Evolutionary conservation across 2,888 invertebrate species (phyloP).

Genomic region (Imbricaverruca yamaguchii): DNA sequence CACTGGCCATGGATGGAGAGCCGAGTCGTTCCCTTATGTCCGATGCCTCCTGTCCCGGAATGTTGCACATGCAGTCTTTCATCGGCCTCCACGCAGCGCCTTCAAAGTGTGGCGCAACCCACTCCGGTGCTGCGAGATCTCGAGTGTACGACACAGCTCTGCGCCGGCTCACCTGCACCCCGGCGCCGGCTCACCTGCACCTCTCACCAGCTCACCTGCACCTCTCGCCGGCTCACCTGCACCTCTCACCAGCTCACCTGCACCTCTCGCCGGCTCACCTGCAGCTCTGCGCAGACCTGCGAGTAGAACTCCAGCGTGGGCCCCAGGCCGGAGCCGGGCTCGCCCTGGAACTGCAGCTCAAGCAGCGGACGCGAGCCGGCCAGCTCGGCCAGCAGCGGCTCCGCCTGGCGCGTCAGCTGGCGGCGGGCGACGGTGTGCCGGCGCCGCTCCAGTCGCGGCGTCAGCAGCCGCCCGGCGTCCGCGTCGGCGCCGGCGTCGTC

Average conservation of each 20-base stretch:
- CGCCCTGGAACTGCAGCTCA: slow-evolving; percentile 67
- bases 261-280: too few species aligned
- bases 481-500: slow-evolving; percentile 56
- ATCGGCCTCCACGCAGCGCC: too few species aligned
- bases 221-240: too few species aligned
- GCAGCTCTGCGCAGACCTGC: slow-evolving; percentile 85
- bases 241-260: too few species aligned
- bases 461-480: slow-evolving; percentile 69
- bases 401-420: slow-evolving; percentile 51
- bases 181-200: slow-evolving; percentile 54
- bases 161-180: slow-evolving; percentile 59
- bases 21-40: too few species aligned
- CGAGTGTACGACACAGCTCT: too few species aligned
- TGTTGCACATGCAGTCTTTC: too few species aligned
- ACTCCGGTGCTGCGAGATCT: too few species aligned
- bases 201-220: too few species aligned
- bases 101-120: too few species aligned
- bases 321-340: slow-evolving; percentile 95
- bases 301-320: slow-evolving; percentile 99
- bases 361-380: slow-evolving; percentile 84
- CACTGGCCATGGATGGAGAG: too few species aligned
- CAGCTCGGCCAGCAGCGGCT: slow-evolving; percentile 87
- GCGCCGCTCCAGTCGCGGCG: slow-evolving; percentile 84
- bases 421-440: slow-evolving; percentile 86
- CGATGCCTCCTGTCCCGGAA: too few species aligned